These are phyloP conservation scores for Momotus momota DNA, from an alignment of 2,797 vertebrate species.

Conservation along the genomic window DNA sequence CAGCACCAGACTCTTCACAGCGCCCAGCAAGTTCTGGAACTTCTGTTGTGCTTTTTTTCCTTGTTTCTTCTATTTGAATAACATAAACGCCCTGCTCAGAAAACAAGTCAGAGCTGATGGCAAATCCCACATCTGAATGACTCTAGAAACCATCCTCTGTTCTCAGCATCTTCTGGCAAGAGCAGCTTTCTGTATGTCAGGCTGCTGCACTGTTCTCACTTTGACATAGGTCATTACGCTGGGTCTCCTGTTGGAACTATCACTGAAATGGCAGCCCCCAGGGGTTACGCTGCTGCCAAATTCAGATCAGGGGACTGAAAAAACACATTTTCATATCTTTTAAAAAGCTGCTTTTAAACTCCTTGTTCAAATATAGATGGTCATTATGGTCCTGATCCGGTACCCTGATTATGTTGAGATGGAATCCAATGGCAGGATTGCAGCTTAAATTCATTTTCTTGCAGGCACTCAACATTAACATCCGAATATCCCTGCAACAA, in stretches of 20 bases:
- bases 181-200: conserved; percentile 2
- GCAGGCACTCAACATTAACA: neutral
- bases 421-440: neutral
- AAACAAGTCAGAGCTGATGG: neutral
- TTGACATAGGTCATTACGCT: conserved; percentile 59
- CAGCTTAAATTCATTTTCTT: neutral
- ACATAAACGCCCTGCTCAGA: neutral
- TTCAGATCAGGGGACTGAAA: conserved; percentile 23
- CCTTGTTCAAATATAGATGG: neutral
- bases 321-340: conserved; percentile 2
- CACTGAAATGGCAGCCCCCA: conserved; percentile 33
- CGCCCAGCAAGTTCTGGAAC: neutral
- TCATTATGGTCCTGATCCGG: neutral
- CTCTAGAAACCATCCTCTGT: neutral
- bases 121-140: neutral
- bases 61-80: neutral
- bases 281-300: conserved; percentile 31
- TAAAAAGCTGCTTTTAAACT: conserved; percentile 8
- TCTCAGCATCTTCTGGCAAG: neutral
- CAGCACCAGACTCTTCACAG: neutral
- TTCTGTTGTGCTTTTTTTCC: neutral
- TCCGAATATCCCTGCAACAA: neutral
- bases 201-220: neutral
- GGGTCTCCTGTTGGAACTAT: conserved; percentile 24
- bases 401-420: neutral